A percentile compares a stretch with the other conserved stretches of the same genome.
Evolutionary conservation across 2,113 vertebrate species (phyloP).

Genomic region (Corythornis vintsioides): DNA sequence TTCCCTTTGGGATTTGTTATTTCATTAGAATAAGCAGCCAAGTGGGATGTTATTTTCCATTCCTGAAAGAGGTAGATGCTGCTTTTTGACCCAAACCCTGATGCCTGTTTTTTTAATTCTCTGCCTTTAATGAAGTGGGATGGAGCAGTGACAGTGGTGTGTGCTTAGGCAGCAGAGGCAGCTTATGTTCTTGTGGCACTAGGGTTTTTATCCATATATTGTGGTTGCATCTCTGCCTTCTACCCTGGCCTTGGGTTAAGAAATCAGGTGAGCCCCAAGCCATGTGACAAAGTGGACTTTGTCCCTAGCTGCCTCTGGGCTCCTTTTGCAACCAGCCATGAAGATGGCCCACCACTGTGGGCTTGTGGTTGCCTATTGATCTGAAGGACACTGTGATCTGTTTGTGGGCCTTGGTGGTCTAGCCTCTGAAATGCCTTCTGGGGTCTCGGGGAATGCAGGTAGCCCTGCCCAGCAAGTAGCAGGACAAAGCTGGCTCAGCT

Average conservation of each 20-base stretch:
- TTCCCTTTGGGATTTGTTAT: not conserved
- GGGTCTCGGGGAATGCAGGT: not conserved
- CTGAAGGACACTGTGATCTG: not conserved
- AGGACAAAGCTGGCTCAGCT: not conserved
- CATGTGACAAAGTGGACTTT: accelerated
- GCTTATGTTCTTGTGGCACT: not conserved
- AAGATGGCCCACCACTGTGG: accelerated
- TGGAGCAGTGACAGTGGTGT: accelerated
- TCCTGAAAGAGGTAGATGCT: not conserved
- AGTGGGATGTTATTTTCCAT: slow-evolving; percentile 24
- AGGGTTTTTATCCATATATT: not conserved
- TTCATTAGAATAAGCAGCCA: slow-evolving; percentile 1
- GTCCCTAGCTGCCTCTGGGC: not conserved
- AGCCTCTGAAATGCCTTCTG: not conserved
- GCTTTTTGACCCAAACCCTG: not conserved
- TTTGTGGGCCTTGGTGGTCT: not conserved
- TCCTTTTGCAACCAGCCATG: not conserved
- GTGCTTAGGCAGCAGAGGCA: not conserved
- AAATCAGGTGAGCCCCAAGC: not conserved
- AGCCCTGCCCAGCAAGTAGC: not conserved
- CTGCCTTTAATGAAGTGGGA: not conserved
- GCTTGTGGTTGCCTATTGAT: not conserved
- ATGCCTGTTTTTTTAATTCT: not conserved
- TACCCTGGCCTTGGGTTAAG: not conserved
- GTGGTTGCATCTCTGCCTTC: not conserved